Evolutionary conservation across 2,113 vertebrate genomes (phyloP).

Genomic region (Spilogale gracilis): DNA sequence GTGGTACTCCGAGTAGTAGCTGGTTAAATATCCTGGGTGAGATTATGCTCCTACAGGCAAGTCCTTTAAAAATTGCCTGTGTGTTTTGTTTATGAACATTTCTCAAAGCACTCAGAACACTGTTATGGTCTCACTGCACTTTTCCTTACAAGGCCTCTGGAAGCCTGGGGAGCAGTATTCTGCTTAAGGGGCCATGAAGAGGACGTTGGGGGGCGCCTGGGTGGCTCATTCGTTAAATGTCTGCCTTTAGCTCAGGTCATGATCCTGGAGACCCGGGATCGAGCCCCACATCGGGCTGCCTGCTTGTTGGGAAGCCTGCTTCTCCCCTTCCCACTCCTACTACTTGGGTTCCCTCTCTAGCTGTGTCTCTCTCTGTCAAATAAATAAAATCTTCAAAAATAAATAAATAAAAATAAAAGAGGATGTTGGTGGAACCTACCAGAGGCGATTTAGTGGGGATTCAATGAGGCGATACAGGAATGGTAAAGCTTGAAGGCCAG

Average conservation of each 20-base stretch:
- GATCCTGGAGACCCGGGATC: no score
- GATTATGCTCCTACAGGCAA: background rate
- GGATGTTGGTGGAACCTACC: background rate
- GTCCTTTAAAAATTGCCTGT: background rate
- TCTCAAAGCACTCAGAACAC: background rate
- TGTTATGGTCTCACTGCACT: background rate
- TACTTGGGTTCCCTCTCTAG: no score
- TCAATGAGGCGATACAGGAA: background rate
- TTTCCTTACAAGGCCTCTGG: background rate
- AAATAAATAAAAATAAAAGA: background rate
- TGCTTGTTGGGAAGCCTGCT: no score
- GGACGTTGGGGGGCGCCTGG: no score
- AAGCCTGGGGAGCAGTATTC: background rate
- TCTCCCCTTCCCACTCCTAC: no score
- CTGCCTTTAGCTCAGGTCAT: no score
- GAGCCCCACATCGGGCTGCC: no score
- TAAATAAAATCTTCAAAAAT: no score
- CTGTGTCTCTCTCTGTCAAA: no score
- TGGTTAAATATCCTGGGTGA: background rate
- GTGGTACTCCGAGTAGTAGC: background rate
- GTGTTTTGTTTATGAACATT: background rate
- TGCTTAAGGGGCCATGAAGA: background rate
- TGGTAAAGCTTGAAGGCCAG: background rate
- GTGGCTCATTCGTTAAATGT: no score
- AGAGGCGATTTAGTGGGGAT: no score